phyloP scores from a whole-genome alignment of 2,797 vertebrate genomes.

The Paguma larvata region DNA sequence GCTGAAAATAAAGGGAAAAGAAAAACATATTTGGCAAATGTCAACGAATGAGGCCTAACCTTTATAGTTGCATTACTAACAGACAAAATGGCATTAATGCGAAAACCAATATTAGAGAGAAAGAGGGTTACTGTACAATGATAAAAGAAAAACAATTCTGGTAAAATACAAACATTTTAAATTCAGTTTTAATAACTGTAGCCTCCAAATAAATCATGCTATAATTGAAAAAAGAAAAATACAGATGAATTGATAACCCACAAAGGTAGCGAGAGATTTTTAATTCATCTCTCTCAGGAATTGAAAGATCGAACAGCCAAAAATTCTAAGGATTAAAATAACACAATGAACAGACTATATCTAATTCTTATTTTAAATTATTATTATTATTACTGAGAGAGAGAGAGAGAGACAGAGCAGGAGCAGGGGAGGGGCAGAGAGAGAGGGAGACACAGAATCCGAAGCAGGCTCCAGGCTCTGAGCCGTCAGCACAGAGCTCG shows the following conservation, averaged over 20 bases:
- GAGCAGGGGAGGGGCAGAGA: too few species aligned
- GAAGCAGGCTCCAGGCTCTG: too few species aligned
- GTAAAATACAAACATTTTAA: neutral
- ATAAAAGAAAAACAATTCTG: neutral
- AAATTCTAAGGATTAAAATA: neutral
- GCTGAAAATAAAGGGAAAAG: neutral
- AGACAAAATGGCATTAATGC: neutral
- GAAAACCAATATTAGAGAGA: neutral
- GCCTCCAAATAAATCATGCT: neutral
- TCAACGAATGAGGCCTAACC: neutral
- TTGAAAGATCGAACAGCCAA: neutral
- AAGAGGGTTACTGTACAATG: neutral
- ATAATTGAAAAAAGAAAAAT: neutral
- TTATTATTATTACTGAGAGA: too few species aligned
- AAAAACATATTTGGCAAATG: neutral
- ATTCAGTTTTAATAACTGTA: neutral
- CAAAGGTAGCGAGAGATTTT: neutral
- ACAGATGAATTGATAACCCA: neutral
- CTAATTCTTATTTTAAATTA: neutral
- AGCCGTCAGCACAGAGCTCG: too few species aligned
- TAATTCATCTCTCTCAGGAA: neutral
- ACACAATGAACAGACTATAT: neutral
- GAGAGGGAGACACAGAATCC: too few species aligned
- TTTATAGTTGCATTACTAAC: neutral
- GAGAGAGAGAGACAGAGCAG: too few species aligned